phyloP scores from a whole-genome alignment of 2,888 invertebrate genomes.

The Sthenelais limicola region DNA sequence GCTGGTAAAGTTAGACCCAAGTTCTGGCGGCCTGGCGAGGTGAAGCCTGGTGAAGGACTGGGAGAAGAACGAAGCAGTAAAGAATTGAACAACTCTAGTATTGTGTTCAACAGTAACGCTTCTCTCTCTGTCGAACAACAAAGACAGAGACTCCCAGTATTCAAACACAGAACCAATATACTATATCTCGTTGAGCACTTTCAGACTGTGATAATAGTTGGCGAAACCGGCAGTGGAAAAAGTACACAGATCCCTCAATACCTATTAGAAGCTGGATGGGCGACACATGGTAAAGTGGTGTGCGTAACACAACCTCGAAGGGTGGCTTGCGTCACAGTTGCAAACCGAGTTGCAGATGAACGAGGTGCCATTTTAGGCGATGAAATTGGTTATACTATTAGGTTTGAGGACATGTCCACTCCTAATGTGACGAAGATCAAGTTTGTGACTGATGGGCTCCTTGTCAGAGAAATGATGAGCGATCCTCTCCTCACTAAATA shows the following conservation, averaged over 20 bases:
- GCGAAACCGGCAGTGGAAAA: constrained; percentile 96
- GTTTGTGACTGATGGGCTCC: constrained; percentile 97
- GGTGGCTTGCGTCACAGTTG: constrained; percentile 90
- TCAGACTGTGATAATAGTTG: constrained; percentile 86
- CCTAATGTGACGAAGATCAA: constrained; percentile 70
- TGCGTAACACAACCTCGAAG: constrained; percentile 94
- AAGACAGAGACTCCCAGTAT: constrained; percentile 88
- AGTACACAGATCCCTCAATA: constrained; percentile 90
- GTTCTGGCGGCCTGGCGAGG: constrained; percentile 51
- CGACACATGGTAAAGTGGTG: constrained; percentile 80
- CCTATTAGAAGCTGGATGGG: constrained; percentile 89
- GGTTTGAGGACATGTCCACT: constrained; percentile 74
- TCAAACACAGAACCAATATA: constrained; percentile 81
- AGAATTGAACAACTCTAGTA: background rate
- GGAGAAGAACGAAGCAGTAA: constrained; percentile 51
- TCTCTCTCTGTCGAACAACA: constrained; percentile 89
- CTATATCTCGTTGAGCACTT: constrained; percentile 91
- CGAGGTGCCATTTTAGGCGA: constrained; percentile 83
- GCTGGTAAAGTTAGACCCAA: constrained; percentile 17
- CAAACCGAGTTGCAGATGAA: constrained; percentile 91
- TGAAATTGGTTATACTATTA: constrained; percentile 89
- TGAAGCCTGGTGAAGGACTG: constrained; percentile 47
- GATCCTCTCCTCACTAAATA: constrained; percentile 94
- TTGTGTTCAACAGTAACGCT: constrained; percentile 82
- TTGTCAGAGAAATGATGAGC: constrained; percentile 93